Evolutionary conservation across 1,140 invertebrate species (phyloP).

Genomic region (Zaprionus vittiger): DNA sequence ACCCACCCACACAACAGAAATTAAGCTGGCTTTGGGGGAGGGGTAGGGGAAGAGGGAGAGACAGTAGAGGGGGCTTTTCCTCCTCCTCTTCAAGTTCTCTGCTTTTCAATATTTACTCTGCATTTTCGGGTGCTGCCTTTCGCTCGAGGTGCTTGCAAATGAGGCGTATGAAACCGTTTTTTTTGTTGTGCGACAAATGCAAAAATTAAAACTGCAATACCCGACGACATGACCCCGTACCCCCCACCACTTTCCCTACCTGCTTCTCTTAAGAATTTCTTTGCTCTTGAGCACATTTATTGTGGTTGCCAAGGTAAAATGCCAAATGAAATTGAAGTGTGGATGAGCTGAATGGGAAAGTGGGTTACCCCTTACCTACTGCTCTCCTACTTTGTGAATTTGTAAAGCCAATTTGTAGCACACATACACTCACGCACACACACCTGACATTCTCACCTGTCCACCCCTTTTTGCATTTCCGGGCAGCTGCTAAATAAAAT

Average conservation of each 20-base stretch:
- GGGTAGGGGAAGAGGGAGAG: not conserved
- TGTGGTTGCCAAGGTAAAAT: constrained; percentile 68
- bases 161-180: constrained; percentile 63
- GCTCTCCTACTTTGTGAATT: constrained; percentile 44
- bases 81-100: constrained; percentile 19
- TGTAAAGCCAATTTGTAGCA: constrained; percentile 71
- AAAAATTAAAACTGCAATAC: constrained; percentile 44
- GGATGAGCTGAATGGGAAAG: constrained; percentile 54
- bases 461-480: constrained; percentile 44
- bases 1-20: constrained; percentile 20
- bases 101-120: constrained; percentile 66
- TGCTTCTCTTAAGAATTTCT: constrained; percentile 73
- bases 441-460: not conserved
- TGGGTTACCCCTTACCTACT: not conserved
- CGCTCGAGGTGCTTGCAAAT: constrained; percentile 55
- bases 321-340: constrained; percentile 79
- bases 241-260: not conserved
- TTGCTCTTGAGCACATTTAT: constrained; percentile 74
- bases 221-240: not conserved
- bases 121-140: not conserved
- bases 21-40: constrained; percentile 50
- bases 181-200: constrained; percentile 46
- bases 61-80: not conserved
- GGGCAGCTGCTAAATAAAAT: constrained; percentile 45
- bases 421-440: constrained; percentile 10